Evolutionary conservation across 2,113 vertebrate genomes (phyloP).

Genomic region (Platysteira castanea): DNA sequence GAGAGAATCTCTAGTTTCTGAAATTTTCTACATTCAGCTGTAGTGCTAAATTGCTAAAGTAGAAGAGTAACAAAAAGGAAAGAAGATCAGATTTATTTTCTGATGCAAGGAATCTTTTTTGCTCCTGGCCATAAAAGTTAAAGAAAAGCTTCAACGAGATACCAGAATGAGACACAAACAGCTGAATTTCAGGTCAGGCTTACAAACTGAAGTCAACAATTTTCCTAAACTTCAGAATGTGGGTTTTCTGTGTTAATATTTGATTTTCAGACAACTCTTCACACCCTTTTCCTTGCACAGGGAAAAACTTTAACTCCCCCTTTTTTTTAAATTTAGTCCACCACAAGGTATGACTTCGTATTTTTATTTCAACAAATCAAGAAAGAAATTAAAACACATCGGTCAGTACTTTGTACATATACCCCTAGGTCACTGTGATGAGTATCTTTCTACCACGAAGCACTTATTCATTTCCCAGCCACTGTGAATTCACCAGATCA

Average conservation of each 20-base stretch:
- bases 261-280: slow-evolving; percentile 25
- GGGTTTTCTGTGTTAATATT: slow-evolving; percentile 41
- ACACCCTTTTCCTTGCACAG: background rate
- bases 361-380: background rate
- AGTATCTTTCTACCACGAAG: background rate
- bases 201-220: background rate
- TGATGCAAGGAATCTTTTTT: slow-evolving; percentile 17
- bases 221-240: slow-evolving; percentile 16
- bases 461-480: background rate
- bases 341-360: background rate
- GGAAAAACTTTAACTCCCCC: background rate
- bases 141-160: slow-evolving; percentile 26
- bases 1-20: slow-evolving; percentile 26
- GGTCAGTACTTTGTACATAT: background rate
- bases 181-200: background rate
- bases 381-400: background rate
- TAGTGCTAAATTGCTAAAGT: background rate
- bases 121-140: slow-evolving; percentile 18
- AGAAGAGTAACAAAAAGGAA: slow-evolving; percentile 15
- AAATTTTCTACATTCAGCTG: background rate
- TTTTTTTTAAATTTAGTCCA: slow-evolving; percentile 20
- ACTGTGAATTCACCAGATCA: background rate
- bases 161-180: slow-evolving; percentile 18
- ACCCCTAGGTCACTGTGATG: background rate
- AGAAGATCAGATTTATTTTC: slow-evolving; percentile 56